phyloP scores from a whole-genome alignment of 2,113 vertebrate genomes.

The Cyphomyrus discorhynchus region DNA sequence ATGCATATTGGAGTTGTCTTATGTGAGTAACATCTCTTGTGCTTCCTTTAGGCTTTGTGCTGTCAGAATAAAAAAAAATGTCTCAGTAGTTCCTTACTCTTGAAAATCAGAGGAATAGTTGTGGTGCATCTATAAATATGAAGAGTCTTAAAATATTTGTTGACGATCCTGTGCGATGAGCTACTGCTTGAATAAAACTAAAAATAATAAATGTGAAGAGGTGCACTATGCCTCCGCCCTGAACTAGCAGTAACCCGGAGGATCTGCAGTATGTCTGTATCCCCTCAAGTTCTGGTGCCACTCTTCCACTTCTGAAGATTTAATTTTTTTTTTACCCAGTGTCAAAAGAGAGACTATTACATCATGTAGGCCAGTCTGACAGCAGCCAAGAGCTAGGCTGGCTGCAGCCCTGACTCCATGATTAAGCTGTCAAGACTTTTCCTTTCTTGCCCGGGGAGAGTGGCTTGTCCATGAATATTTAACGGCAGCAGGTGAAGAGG shows the following conservation, averaged over 20 bases:
- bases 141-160: not conserved
- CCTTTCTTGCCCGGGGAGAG: slow-evolving; percentile 27
- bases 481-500: slow-evolving; percentile 50
- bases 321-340: slow-evolving; percentile 26
- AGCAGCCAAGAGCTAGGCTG: slow-evolving; percentile 39
- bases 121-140: not conserved
- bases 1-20: not conserved
- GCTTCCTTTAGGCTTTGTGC: not conserved
- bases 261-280: not conserved
- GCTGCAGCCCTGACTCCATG: slow-evolving; percentile 45
- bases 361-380: slow-evolving; percentile 62
- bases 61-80: not conserved
- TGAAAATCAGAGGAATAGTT: not conserved
- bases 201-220: not conserved
- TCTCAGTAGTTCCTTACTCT: not conserved
- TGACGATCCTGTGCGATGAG: not conserved
- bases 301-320: not conserved
- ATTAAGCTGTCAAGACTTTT: slow-evolving; percentile 58
- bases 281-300: not conserved
- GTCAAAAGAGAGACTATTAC: slow-evolving; percentile 58
- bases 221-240: not conserved
- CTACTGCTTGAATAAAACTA: not conserved
- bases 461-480: slow-evolving; percentile 61
- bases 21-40: not conserved
- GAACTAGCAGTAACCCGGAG: not conserved